A percentile compares a stretch with the other conserved stretches of the same genome.
Conservation (phyloP, 2,113 vertebrate genomes). For the Myxocyprinus asiaticus region DNA sequence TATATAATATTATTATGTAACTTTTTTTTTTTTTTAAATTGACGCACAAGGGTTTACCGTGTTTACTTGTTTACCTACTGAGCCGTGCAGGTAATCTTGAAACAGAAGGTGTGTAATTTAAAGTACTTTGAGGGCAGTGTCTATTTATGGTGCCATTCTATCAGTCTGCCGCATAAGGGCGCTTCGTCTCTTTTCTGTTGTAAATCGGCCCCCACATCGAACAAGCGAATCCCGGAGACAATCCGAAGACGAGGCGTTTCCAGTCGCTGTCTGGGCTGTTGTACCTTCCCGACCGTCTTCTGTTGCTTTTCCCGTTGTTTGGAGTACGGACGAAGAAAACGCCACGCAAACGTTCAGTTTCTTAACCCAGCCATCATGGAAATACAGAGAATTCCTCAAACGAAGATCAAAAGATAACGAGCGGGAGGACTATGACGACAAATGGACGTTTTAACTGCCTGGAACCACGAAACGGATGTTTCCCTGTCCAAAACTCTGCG, state of each 20-base stretch:
- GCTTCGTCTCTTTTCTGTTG: conserved; percentile 12
- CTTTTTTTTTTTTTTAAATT: too few relatives aligned
- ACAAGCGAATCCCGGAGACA: conserved; percentile 54
- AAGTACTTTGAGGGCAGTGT: background rate
- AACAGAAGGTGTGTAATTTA: too few relatives aligned
- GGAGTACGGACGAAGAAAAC: conserved; percentile 19
- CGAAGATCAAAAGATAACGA: background rate
- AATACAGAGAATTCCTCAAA: background rate
- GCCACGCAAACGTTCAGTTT: conserved; percentile 17
- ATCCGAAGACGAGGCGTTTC: conserved; percentile 57
- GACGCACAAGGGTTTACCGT: too few relatives aligned
- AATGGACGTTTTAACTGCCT: conserved; percentile 11
- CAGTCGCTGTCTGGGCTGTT: conserved; percentile 52
- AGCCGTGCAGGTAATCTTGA: too few relatives aligned
- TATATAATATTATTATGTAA: too few relatives aligned
- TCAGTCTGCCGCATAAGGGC: conserved; percentile 35
- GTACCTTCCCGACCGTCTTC: conserved; percentile 15
- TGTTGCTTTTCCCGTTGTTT: background rate
- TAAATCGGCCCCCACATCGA: conserved; percentile 39
- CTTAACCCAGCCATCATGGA: background rate
- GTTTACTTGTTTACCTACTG: too few relatives aligned
- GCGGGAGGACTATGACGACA: conserved; percentile 28
- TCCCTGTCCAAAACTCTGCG: background rate
- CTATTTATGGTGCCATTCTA: background rate
- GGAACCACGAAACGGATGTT: background rate